These are phyloP conservation scores for Mythimna lalbum DNA, from an alignment of 2,888 invertebrate species.

Conservation along the genomic window DNA sequence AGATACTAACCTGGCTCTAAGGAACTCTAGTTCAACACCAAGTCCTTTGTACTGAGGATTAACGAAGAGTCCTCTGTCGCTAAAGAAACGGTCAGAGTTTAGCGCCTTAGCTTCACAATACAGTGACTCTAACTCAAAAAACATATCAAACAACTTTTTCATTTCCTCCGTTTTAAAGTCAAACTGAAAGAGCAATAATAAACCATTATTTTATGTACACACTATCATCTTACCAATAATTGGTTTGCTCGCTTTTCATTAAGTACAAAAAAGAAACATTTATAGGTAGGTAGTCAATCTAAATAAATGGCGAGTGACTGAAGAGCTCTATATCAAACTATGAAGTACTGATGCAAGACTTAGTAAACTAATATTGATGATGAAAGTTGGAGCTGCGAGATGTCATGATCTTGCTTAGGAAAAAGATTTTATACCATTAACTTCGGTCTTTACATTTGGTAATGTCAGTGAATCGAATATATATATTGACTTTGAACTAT, in stretches of 20 bases:
- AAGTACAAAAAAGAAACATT: too few species aligned
- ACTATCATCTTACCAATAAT: too few species aligned
- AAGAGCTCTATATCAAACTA: too few species aligned
- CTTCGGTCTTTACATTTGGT: too few species aligned
- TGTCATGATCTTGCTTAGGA: not conserved
- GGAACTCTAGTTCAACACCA: slow-evolving; percentile 65
- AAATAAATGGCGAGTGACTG: too few species aligned
- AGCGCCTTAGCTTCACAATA: slow-evolving; percentile 57
- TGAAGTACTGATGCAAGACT: too few species aligned
- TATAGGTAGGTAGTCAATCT: too few species aligned
- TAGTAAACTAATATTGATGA: too few species aligned
- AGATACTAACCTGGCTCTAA: slow-evolving; percentile 62
- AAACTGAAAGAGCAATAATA: slow-evolving; percentile 31
- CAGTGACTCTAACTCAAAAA: slow-evolving; percentile 36
- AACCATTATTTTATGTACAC: too few species aligned
- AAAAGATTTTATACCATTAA: not conserved
- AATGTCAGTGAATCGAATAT: too few species aligned
- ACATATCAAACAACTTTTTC: slow-evolving; percentile 62
- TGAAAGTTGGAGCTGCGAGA: too few species aligned
- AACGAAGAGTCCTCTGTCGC: slow-evolving; percentile 65
- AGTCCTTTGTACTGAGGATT: slow-evolving; percentile 60
- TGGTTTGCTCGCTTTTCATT: not conserved
- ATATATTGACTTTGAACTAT: not conserved
- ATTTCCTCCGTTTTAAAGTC: slow-evolving; percentile 67
- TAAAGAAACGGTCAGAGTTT: slow-evolving; percentile 55